phyloP scores from a whole-genome alignment of 1,140 invertebrate species.

The Drosophila pseudoananassae region DNA sequence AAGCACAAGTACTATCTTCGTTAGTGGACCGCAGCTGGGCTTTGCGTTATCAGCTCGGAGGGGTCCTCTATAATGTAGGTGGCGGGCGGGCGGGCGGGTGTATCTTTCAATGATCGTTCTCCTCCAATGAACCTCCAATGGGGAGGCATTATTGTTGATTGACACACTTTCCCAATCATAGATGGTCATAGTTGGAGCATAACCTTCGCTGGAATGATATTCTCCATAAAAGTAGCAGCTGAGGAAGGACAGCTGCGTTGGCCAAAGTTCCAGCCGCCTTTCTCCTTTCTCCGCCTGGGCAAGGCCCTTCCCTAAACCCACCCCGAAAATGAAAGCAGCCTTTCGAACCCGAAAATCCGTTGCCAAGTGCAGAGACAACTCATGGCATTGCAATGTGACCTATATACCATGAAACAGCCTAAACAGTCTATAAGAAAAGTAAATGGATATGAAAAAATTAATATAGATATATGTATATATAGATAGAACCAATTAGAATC shows the following conservation, averaged over 20 bases:
- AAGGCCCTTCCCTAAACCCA: constrained; percentile 12
- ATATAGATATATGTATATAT: too few relatives aligned
- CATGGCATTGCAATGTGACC: constrained; percentile 38
- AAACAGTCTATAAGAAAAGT: constrained; percentile 13
- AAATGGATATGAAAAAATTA: too few relatives aligned
- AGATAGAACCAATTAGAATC: not conserved
- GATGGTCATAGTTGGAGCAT: constrained; percentile 14
- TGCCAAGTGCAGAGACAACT: constrained; percentile 27
- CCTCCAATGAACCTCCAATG: constrained; percentile 44
- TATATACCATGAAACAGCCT: constrained; percentile 13
- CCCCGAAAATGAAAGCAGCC: constrained; percentile 19
- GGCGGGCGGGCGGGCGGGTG: not conserved
- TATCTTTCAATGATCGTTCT: constrained; percentile 41
- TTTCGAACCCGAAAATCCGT: constrained; percentile 27
- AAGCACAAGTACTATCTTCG: constrained; percentile 23
- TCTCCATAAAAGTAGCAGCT: constrained; percentile 19
- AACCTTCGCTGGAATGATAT: not conserved
- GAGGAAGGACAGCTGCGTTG: constrained; percentile 26
- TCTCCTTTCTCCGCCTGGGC: constrained; percentile 5
- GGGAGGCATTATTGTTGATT: constrained; percentile 46
- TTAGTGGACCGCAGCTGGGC: constrained; percentile 18
- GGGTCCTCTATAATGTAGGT: constrained; percentile 28
- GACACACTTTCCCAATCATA: constrained; percentile 44
- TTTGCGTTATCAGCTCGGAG: constrained; percentile 34
- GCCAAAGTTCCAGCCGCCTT: constrained; percentile 17